Percentiles rank a stretch among this genome's conserved stretches.
phyloP scores from a whole-genome alignment of 1,140 invertebrate species.

The Drosophila lowei region DNA sequence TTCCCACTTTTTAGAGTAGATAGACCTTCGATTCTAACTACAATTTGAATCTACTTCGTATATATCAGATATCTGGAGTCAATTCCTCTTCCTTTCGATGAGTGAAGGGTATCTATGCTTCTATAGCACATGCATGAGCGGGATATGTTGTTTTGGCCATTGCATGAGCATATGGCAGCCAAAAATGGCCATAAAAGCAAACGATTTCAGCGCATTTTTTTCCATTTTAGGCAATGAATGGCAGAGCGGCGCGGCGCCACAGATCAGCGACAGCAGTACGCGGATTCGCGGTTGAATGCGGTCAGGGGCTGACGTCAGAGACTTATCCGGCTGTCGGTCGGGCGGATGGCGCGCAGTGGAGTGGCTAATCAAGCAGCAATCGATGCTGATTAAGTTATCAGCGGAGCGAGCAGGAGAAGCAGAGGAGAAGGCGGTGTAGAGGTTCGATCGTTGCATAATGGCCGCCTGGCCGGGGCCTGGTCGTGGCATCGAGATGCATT shows the following conservation, averaged over 20 bases:
- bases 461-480: background rate
- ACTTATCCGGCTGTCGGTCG: conserved; percentile 20
- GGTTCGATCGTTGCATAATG: conserved; percentile 21
- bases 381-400: conserved; percentile 71
- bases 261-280: conserved; percentile 31
- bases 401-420: background rate
- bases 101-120: too few relatives aligned
- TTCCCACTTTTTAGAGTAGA: too few relatives aligned
- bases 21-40: too few relatives aligned
- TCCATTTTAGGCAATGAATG: conserved; percentile 69
- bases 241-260: background rate
- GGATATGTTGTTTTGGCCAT: conserved; percentile 16
- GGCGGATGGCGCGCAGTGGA: background rate
- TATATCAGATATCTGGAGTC: too few relatives aligned
- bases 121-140: background rate
- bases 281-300: conserved; percentile 48
- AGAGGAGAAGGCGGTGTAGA: conserved; percentile 19
- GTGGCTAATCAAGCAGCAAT: conserved; percentile 26
- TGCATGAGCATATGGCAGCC: conserved; percentile 36
- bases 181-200: conserved; percentile 57
- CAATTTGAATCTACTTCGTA: too few relatives aligned
- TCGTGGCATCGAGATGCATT: conserved; percentile 12
- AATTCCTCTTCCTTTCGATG: too few relatives aligned
- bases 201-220: conserved; percentile 61
- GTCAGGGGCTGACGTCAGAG: conserved; percentile 49